phyloP scores from a whole-genome alignment of 2,888 invertebrate genomes.

The Tenthredo amoena region DNA sequence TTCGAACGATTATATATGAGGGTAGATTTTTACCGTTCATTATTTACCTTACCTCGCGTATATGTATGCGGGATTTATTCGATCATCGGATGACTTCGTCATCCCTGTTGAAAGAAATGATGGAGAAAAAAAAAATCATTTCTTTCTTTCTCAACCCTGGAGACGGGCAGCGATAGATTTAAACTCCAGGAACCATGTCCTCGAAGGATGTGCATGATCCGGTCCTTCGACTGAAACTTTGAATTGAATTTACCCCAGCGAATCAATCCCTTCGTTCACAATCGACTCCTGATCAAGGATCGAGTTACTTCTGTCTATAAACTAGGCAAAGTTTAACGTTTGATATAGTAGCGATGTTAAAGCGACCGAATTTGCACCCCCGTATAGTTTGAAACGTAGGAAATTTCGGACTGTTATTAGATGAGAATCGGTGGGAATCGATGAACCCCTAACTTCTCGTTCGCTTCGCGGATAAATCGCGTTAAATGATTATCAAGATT shows the following conservation, averaged over 20 bases:
- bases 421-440: too few relatives aligned
- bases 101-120: not conserved
- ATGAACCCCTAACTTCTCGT: too few relatives aligned
- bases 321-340: not conserved
- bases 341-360: not conserved
- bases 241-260: not conserved
- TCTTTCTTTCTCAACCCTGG: not conserved
- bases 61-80: not conserved
- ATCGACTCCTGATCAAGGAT: conserved; percentile 35
- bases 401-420: not conserved
- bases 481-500: too few relatives aligned
- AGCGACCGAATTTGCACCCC: not conserved
- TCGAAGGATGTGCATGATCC: not conserved
- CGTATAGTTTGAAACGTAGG: not conserved
- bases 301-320: not conserved
- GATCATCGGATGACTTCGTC: not conserved
- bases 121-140: not conserved
- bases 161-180: not conserved
- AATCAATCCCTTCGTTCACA: conserved; percentile 7
- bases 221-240: not conserved
- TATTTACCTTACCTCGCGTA: not conserved
- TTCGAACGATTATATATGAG: conserved; percentile 5
- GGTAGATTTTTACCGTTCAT: not conserved
- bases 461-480: too few relatives aligned
- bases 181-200: not conserved